A percentile compares a stretch with the other conserved stretches of the same genome.
Conservation (phyloP, 2,113 vertebrate species). For the Chauna torquata region DNA sequence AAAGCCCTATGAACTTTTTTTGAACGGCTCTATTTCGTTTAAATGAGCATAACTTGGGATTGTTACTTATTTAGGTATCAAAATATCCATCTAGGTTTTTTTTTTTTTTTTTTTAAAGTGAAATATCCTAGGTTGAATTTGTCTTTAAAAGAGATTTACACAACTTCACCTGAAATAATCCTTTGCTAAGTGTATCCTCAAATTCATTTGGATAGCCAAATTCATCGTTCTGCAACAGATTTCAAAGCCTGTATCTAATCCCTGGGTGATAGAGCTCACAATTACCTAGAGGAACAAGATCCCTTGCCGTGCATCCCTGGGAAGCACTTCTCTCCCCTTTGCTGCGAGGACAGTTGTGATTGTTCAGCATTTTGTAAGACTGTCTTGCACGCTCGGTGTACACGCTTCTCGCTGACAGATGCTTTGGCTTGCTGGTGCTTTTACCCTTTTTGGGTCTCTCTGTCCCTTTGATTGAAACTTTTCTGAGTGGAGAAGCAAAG, state of each 20-base stretch:
- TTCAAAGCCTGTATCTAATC: background rate
- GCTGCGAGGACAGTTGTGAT: background rate
- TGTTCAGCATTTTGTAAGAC: background rate
- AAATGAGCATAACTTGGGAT: background rate
- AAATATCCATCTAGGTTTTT: background rate
- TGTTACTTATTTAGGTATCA: background rate
- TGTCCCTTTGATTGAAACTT: background rate
- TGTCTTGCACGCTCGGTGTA: background rate
- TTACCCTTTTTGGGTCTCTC: background rate
- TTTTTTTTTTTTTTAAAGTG: background rate
- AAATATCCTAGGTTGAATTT: background rate
- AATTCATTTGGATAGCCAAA: background rate
- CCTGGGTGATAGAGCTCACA: background rate
- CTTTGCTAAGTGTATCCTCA: background rate
- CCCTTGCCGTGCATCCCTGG: background rate
- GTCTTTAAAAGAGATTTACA: background rate
- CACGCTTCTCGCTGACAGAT: background rate
- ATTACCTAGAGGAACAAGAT: background rate
- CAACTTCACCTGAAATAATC: background rate
- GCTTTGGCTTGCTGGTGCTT: background rate
- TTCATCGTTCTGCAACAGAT: background rate
- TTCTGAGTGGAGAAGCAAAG: background rate
- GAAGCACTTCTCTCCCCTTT: background rate
- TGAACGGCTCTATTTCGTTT: background rate
- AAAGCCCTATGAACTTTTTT: background rate